phyloP scores from a whole-genome alignment of 2,797 vertebrate species.

The Lerista edwardsae region DNA sequence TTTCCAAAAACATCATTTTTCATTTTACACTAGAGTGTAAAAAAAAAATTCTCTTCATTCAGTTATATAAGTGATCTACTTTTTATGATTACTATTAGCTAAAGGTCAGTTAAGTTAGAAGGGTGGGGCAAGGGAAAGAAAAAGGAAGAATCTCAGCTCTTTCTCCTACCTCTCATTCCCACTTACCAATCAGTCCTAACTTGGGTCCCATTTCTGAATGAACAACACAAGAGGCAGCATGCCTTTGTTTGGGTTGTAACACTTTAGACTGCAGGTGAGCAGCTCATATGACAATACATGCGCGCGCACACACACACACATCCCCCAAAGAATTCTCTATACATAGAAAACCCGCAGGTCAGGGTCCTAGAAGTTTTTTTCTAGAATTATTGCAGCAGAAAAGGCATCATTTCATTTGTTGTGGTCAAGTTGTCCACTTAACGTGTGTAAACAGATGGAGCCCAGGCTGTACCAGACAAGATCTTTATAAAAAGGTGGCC shows the following conservation, averaged over 20 bases:
- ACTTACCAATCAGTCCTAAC: neutral
- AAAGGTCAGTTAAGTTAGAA: neutral
- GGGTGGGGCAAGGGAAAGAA: neutral
- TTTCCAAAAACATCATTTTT: constrained; percentile 57
- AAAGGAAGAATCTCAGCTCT: neutral
- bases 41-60: constrained; percentile 44
- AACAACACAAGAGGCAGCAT: neutral
- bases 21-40: constrained; percentile 43
- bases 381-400: constrained; percentile 17
- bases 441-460: neutral
- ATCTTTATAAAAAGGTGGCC: constrained; percentile 31
- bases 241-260: neutral
- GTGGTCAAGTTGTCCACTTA: neutral
- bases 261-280: neutral
- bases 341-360: neutral
- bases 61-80: constrained; percentile 44
- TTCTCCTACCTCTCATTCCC: neutral
- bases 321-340: neutral
- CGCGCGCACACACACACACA: neutral
- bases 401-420: constrained; percentile 11
- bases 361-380: neutral
- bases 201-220: neutral
- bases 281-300: neutral
- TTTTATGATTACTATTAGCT: neutral
- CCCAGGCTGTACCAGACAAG: neutral